A percentile compares a stretch with the other conserved stretches of the same genome.
These are phyloP conservation scores for Pterocles burchelli DNA, from an alignment of 2,113 vertebrate species.

Conservation along the genomic window DNA sequence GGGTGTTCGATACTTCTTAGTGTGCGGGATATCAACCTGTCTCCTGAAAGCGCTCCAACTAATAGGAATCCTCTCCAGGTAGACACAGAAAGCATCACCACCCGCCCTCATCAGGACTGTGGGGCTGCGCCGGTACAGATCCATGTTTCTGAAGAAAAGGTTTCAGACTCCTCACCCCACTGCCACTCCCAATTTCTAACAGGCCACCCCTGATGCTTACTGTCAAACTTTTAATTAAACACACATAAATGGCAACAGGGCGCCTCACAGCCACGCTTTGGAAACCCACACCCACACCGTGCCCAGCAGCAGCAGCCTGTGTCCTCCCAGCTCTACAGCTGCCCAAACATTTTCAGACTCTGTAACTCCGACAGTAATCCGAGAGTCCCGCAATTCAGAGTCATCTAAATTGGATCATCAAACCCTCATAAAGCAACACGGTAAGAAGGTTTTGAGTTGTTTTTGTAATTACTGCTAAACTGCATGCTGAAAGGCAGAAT, in stretches of 20 bases:
- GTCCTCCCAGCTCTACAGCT: not conserved
- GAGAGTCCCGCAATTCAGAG: not conserved
- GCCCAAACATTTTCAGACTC: not conserved
- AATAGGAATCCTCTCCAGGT: not conserved
- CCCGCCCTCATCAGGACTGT: not conserved
- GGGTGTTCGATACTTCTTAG: not conserved
- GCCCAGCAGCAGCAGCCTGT: not conserved
- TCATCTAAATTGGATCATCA: not conserved
- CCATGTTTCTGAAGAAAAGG: not conserved
- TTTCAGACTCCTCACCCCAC: not conserved
- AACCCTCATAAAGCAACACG: not conserved
- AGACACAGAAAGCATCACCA: accelerated
- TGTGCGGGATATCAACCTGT: not conserved
- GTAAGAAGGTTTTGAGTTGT: not conserved
- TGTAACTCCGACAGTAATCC: not conserved
- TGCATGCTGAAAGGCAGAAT: not conserved
- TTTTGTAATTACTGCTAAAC: not conserved
- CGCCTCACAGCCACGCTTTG: not conserved
- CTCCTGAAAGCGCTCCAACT: not conserved
- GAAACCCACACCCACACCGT: not conserved
- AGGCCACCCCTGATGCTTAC: not conserved
- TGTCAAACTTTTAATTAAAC: not conserved
- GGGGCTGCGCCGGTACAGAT: not conserved
- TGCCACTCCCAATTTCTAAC: not conserved
- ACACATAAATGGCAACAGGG: not conserved